Conservation (phyloP, 1,140 invertebrate genomes). For the Drosophila melanica region DNA sequence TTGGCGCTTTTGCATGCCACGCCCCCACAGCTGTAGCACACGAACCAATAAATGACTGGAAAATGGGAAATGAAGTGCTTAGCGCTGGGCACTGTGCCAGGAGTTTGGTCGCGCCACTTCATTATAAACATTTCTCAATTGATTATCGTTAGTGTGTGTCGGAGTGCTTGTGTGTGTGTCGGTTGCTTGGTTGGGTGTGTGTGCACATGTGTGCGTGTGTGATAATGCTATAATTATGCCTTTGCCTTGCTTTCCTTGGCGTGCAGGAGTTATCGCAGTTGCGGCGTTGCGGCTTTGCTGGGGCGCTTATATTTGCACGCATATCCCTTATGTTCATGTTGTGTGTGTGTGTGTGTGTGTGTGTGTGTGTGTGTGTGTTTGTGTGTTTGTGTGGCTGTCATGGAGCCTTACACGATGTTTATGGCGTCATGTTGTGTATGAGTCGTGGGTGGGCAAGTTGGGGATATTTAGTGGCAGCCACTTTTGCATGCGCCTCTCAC, state of each 20-base stretch:
- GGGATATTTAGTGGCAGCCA: conserved; percentile 26
- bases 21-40: conserved; percentile 43
- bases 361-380: not conserved
- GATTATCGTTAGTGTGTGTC: conserved; percentile 73
- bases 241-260: conserved; percentile 63
- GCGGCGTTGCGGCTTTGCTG: conserved; percentile 63
- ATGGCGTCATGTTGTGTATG: conserved; percentile 45
- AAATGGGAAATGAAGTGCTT: conserved; percentile 71
- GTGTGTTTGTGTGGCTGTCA: conserved; percentile 21
- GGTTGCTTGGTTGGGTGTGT: conserved; percentile 17
- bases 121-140: conserved; percentile 82
- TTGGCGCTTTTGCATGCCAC: conserved; percentile 72
- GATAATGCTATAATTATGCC: conserved; percentile 81
- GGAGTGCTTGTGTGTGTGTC: not conserved
- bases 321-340: conserved; percentile 48
- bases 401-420: conserved; percentile 59
- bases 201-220: conserved; percentile 46
- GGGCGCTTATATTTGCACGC: conserved; percentile 73
- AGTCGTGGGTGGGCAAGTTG: not conserved
- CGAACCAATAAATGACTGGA: conserved; percentile 36
- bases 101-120: conserved; percentile 69
- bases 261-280: conserved; percentile 45
- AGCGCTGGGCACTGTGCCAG: conserved; percentile 51
- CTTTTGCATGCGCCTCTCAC: conserved; percentile 69
- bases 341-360: conserved; percentile 4